Evolutionary conservation across 2,113 vertebrate species (phyloP).

Genomic region (Naja naja): DNA sequence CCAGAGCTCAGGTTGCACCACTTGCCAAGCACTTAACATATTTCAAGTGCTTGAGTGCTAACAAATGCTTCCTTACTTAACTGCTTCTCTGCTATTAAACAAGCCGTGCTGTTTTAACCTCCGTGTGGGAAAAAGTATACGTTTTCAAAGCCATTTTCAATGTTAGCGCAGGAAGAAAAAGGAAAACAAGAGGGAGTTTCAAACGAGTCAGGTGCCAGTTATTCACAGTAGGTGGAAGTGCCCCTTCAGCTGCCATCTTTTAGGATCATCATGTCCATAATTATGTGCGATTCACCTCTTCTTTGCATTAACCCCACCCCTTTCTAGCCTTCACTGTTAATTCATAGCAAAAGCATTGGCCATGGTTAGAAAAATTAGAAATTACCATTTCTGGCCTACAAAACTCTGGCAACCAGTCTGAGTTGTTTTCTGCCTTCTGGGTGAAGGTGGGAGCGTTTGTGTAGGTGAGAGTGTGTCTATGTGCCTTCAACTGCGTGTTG

Average conservation of each 20-base stretch:
- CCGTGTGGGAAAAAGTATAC: slow-evolving; percentile 41
- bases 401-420: not conserved
- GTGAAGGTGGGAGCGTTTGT: no score
- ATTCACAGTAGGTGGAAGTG: not conserved
- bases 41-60: slow-evolving; percentile 66
- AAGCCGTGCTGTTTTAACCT: slow-evolving; percentile 34
- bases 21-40: slow-evolving; percentile 66
- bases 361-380: not conserved
- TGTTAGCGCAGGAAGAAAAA: slow-evolving; percentile 39
- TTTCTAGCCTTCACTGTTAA: not conserved
- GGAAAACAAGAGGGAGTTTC: slow-evolving; percentile 31
- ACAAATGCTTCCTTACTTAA: slow-evolving; percentile 50
- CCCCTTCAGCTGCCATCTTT: not conserved
- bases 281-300: no score
- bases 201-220: slow-evolving; percentile 35
- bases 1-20: slow-evolving; percentile 53
- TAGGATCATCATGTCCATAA: not conserved
- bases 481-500: no score
- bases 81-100: slow-evolving; percentile 34
- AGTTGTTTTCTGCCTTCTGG: not conserved
- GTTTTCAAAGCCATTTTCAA: slow-evolving; percentile 49
- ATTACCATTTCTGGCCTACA: not conserved
- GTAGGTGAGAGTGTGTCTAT: not conserved
- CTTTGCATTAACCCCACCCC: not conserved
- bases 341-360: not conserved